phyloP scores from a whole-genome alignment of 2,888 invertebrate genomes.

The Oxyteleia sp. region DNA sequence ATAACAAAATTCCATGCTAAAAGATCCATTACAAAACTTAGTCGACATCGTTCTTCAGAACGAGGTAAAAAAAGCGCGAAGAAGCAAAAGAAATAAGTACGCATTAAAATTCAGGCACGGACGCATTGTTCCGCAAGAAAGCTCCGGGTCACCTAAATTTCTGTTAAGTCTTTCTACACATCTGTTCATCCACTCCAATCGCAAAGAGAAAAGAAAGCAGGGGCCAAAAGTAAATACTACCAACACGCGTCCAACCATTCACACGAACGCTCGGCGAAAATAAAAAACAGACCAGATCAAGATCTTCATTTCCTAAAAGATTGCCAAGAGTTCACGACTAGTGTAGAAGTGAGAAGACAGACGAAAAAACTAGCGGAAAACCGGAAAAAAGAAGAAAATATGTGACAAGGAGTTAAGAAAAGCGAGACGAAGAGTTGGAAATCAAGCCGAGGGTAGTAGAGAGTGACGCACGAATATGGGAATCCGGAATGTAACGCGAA shows the following conservation, averaged over 20 bases:
- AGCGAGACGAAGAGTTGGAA: constrained; percentile 26
- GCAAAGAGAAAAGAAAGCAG: constrained; percentile 29
- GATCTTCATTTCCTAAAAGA: constrained; percentile 63
- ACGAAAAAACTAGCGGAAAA: neutral
- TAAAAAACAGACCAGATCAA: constrained; percentile 51
- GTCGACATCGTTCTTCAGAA: constrained; percentile 25
- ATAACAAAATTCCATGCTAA: constrained; percentile 15
- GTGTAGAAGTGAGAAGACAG: constrained; percentile 6
- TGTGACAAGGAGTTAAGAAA: neutral
- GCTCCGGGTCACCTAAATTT: constrained; percentile 66
- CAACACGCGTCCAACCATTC: constrained; percentile 34
- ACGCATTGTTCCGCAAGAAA: constrained; percentile 49
- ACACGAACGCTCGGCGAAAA: constrained; percentile 37
- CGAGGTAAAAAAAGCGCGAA: constrained; percentile 21
- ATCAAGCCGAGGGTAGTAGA: constrained; percentile 15
- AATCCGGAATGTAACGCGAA: constrained; percentile 52
- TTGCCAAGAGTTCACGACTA: constrained; percentile 23
- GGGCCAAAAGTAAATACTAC: constrained; percentile 56
- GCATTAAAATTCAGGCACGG: constrained; percentile 54
- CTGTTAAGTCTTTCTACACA: constrained; percentile 53
- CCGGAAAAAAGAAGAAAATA: neutral
- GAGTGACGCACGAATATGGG: constrained; percentile 41
- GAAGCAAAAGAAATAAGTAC: constrained; percentile 37
- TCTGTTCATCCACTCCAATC: constrained; percentile 51
- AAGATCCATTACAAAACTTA: constrained; percentile 36